These are phyloP conservation scores for Formica exsecta DNA, from an alignment of 1,140 invertebrate genomes.

Conservation along the genomic window DNA sequence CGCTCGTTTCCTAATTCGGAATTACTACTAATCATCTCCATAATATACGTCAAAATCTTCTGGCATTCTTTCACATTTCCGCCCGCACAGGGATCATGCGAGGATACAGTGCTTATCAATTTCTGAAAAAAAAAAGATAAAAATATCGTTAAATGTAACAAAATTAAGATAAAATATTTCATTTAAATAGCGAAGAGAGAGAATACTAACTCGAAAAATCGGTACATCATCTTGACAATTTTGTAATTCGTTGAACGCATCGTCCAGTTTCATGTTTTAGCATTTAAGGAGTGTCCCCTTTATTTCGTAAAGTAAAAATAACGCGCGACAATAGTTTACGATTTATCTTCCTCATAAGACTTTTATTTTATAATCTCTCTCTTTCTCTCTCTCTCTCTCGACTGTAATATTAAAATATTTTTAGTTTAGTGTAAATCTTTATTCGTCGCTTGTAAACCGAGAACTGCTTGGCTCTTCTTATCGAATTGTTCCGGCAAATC, in stretches of 20 bases:
- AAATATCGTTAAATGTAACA: neutral
- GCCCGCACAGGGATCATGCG: neutral
- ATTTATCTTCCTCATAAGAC: neutral
- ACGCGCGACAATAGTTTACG: neutral
- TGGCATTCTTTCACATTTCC: constrained; percentile 64
- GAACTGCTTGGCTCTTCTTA: constrained; percentile 49
- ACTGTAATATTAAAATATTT: neutral
- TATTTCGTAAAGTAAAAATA: constrained; percentile 18
- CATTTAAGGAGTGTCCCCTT: neutral
- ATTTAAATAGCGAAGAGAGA: neutral
- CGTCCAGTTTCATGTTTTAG: constrained; percentile 50
- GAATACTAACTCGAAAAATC: constrained; percentile 74
- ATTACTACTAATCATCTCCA: constrained; percentile 63
- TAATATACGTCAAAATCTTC: constrained; percentile 61
- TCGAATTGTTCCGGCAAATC: constrained; percentile 45
- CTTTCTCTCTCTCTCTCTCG: neutral
- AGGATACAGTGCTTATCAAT: constrained; percentile 67
- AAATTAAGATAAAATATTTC: constrained; percentile 13
- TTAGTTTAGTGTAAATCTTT: constrained; percentile 52
- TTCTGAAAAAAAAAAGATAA: constrained; percentile 68
- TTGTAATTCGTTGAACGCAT: constrained; percentile 51
- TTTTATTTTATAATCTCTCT: neutral
- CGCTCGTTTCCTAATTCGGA: constrained; percentile 72
- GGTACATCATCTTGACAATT: constrained; percentile 57
- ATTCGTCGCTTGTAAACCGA: constrained; percentile 58